Conservation (phyloP, 2,888 invertebrate species). For the Oconnorella tubifera region DNA sequence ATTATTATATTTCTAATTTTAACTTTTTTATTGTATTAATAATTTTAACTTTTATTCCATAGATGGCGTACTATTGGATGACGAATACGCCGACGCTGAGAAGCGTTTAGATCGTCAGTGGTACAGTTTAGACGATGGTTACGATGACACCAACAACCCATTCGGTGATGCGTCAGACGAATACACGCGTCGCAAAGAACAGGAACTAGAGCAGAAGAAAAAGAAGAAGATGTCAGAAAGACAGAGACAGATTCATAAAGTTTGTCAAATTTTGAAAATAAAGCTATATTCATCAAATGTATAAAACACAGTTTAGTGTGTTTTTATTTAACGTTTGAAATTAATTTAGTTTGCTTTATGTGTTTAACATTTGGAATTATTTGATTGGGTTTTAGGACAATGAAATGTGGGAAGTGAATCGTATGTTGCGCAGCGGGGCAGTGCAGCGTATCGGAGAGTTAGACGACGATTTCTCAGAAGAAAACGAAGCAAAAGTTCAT, state of each 20-base stretch:
- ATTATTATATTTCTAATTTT: neutral
- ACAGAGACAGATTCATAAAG: slow-evolving; percentile 89
- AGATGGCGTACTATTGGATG: no score
- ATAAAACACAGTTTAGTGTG: neutral
- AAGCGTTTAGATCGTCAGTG: slow-evolving; percentile 77
- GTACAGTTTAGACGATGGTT: slow-evolving; percentile 86
- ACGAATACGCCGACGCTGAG: slow-evolving; percentile 53
- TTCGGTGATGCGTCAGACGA: slow-evolving; percentile 81
- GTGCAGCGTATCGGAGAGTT: slow-evolving; percentile 69
- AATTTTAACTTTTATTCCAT: neutral
- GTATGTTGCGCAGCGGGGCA: slow-evolving; percentile 86
- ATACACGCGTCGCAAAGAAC: slow-evolving; percentile 87
- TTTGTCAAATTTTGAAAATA: no score
- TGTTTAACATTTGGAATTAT: neutral
- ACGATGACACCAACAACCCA: slow-evolving; percentile 80
- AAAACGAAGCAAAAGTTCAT: slow-evolving; percentile 89
- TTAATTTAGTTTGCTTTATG: neutral
- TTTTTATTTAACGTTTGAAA: neutral
- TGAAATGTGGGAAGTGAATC: slow-evolving; percentile 96
- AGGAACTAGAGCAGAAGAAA: slow-evolving; percentile 81
- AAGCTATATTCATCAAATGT: neutral
- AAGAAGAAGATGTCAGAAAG: slow-evolving; percentile 92
- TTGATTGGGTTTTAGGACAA: slow-evolving; percentile 71
- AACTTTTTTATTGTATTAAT: neutral
- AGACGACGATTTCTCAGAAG: slow-evolving; percentile 80